These are phyloP conservation scores for Drosophila chauvacae DNA, from an alignment of 1,140 invertebrate genomes.

Conservation along the genomic window DNA sequence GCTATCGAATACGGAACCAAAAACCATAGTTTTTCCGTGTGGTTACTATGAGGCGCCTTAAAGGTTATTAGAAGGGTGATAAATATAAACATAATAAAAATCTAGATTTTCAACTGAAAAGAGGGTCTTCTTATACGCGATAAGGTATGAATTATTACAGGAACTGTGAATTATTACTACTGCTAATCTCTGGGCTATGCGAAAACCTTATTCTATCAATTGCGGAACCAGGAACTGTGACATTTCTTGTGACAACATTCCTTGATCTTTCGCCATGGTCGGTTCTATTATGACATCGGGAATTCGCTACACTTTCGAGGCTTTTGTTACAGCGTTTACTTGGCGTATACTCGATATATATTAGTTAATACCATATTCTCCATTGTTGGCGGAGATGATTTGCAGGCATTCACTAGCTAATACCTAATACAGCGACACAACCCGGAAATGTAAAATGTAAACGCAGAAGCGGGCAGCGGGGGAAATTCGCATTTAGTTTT, in stretches of 20 bases:
- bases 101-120: background rate
- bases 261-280: slow-evolving; percentile 10
- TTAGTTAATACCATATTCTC: slow-evolving; percentile 36
- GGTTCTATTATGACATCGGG: slow-evolving; percentile 38
- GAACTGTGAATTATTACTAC: background rate
- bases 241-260: slow-evolving; percentile 22
- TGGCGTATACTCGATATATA: slow-evolving; percentile 33
- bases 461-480: background rate
- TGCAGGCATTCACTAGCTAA: slow-evolving; percentile 22
- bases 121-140: background rate
- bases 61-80: slow-evolving; percentile 3
- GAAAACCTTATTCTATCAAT: slow-evolving; percentile 4
- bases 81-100: background rate
- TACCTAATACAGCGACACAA: slow-evolving; percentile 21
- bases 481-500: slow-evolving; percentile 66
- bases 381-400: slow-evolving; percentile 30
- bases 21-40: background rate
- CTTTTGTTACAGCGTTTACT: background rate
- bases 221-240: slow-evolving; percentile 17
- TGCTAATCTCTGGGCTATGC: background rate
- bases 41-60: background rate
- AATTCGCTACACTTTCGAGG: slow-evolving; percentile 51
- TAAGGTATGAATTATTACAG: background rate
- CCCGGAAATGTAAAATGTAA: slow-evolving; percentile 45
- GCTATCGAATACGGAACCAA: background rate